phyloP scores from a whole-genome alignment of 1,140 invertebrate genomes.

The Oryctes rhinoceros region DNA sequence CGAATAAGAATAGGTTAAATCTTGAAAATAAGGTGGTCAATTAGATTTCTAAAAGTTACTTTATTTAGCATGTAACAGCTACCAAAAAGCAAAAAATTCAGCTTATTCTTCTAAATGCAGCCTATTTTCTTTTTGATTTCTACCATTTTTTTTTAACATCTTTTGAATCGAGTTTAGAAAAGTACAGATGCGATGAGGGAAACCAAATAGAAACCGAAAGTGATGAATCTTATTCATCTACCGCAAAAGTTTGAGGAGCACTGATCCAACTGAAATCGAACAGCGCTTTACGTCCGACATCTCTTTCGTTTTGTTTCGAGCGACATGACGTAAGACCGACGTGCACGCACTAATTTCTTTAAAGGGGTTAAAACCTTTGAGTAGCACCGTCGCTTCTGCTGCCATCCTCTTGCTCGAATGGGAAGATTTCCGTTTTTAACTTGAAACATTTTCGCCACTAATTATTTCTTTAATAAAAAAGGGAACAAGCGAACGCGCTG shows the following conservation, averaged over 20 bases:
- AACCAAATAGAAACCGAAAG: no score
- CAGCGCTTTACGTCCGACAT: constrained; percentile 47
- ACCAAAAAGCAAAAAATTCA: no score
- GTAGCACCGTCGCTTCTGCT: constrained; percentile 38
- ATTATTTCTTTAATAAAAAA: constrained; percentile 48
- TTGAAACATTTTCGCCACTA: constrained; percentile 49
- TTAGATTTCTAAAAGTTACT: no score
- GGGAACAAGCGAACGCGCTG: constrained; percentile 46
- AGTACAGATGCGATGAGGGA: no score
- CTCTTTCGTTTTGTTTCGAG: constrained; percentile 57
- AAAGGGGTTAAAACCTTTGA: constrained; percentile 46
- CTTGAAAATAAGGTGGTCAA: no score
- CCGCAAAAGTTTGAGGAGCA: not conserved
- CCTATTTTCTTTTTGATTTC: no score
- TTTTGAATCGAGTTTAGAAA: no score
- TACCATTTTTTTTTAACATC: no score
- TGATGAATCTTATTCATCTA: not conserved
- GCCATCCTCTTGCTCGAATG: constrained; percentile 45
- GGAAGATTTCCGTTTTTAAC: constrained; percentile 49
- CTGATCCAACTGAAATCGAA: not conserved
- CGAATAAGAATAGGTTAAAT: no score
- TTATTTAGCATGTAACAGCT: no score
- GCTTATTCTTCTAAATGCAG: no score
- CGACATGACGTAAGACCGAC: constrained; percentile 52
- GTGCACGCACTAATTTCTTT: constrained; percentile 53